A percentile compares a stretch with the other conserved stretches of the same genome.
Conservation (phyloP, 2,888 invertebrate species). For the Pristionchus entomophagus region DNA sequence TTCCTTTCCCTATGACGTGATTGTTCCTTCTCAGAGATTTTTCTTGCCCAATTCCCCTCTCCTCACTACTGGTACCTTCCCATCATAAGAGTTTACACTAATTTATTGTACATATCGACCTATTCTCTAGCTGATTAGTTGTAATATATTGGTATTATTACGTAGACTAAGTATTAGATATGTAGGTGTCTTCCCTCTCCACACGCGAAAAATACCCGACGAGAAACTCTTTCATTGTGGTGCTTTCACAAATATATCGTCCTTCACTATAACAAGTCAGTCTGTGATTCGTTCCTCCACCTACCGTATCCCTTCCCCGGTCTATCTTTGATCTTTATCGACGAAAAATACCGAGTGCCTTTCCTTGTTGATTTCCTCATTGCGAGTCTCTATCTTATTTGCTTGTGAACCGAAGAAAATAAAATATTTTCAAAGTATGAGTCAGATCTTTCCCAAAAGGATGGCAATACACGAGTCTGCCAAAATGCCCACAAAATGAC, state of each 20-base stretch:
- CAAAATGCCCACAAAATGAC: neutral
- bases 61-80: neutral
- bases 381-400: conserved; percentile 2
- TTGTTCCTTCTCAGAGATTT: neutral
- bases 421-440: neutral
- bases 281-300: conserved; percentile 17
- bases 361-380: conserved; percentile 33
- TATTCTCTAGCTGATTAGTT: neutral
- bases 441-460: neutral
- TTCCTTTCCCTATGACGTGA: neutral
- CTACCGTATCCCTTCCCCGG: neutral
- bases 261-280: neutral
- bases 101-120: conserved; percentile 32
- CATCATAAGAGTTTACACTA: conserved; percentile 28
- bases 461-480: neutral
- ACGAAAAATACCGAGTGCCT: conserved; percentile 2
- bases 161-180: neutral
- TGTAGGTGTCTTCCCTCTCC: neutral
- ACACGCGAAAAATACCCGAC: conserved; percentile 6
- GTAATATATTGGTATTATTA: neutral
- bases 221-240: conserved; percentile 31
- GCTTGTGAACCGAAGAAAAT: conserved; percentile 34
- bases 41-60: conserved; percentile 15
- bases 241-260: conserved; percentile 21
- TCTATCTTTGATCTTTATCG: neutral